Conservation (phyloP, 2,113 vertebrate genomes). For the Progne subis region DNA sequence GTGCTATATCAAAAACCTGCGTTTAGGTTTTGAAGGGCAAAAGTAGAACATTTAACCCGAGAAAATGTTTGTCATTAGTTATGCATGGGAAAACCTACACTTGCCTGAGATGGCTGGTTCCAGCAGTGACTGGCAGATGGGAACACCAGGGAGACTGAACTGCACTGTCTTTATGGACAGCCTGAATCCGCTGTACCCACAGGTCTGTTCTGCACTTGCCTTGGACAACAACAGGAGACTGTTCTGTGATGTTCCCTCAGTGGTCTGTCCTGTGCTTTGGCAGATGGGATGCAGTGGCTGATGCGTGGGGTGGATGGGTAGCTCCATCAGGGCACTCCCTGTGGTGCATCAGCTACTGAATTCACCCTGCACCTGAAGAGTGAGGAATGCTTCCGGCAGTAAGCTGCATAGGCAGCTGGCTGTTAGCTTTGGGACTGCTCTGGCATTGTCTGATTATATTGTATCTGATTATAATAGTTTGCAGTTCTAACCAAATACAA, state of each 20-base stretch:
- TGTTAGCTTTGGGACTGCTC: neutral
- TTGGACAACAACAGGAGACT: neutral
- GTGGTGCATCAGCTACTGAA: neutral
- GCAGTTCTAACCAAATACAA: too few relatives aligned
- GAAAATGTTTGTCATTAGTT: neutral
- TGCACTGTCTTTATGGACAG: neutral
- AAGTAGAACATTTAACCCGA: neutral
- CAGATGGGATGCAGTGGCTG: rapidly evolving
- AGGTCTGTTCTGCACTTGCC: neutral
- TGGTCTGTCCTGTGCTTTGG: neutral
- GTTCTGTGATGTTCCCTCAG: neutral
- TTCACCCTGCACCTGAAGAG: neutral
- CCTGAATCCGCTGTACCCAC: rapidly evolving
- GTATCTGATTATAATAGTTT: neutral
- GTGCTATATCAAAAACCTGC: neutral
- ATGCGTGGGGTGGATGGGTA: rapidly evolving
- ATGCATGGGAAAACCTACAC: neutral
- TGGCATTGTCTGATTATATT: neutral
- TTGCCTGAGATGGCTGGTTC: neutral
- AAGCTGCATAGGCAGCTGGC: neutral
- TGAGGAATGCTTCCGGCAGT: neutral
- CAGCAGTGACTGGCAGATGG: neutral
- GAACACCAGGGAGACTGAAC: neutral
- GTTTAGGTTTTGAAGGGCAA: neutral
- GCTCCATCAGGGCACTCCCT: rapidly evolving